Evolutionary conservation across 64 coral and sea anemone genomes (phyloP).

Genomic region (Acropora yongei): DNA sequence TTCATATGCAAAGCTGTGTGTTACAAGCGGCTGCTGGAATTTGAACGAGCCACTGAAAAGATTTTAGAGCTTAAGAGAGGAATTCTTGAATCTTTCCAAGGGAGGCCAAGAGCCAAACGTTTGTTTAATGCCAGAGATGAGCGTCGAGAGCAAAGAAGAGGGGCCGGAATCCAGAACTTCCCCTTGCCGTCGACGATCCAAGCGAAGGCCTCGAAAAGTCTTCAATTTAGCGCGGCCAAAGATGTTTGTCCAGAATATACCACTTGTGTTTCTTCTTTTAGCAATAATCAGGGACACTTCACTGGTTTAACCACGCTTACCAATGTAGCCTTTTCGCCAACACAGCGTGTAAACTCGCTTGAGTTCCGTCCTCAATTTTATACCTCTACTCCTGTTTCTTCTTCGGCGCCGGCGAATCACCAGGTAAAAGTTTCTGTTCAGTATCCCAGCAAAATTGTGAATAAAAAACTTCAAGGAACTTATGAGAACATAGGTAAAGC

Average conservation of each 20-base stretch:
- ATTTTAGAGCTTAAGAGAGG: too few relatives aligned
- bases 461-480: slow-evolving; percentile 34
- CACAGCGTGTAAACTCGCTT: neutral
- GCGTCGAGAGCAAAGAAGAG: neutral
- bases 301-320: neutral
- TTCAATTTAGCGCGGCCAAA: neutral
- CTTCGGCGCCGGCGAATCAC: neutral
- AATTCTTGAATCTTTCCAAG: too few relatives aligned
- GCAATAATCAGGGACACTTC: neutral
- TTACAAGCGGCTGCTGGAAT: too few relatives aligned
- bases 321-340: too few relatives aligned
- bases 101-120: neutral
- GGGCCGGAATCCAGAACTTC: too few relatives aligned
- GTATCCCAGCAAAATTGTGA: slow-evolving; percentile 74
- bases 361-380: neutral
- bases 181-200: neutral
- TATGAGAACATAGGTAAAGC: slow-evolving; percentile 65
- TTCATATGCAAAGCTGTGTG: too few relatives aligned
- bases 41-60: too few relatives aligned
- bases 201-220: neutral
- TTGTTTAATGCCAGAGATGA: neutral
- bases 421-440: slow-evolving; percentile 58
- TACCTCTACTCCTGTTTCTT: neutral
- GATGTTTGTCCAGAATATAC: neutral
- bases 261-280: neutral